Evolutionary conservation across 2,888 invertebrate species (phyloP), one percentile per base, ranked within the genome.

Genomic region (Muschampia plurimacula): DNA sequence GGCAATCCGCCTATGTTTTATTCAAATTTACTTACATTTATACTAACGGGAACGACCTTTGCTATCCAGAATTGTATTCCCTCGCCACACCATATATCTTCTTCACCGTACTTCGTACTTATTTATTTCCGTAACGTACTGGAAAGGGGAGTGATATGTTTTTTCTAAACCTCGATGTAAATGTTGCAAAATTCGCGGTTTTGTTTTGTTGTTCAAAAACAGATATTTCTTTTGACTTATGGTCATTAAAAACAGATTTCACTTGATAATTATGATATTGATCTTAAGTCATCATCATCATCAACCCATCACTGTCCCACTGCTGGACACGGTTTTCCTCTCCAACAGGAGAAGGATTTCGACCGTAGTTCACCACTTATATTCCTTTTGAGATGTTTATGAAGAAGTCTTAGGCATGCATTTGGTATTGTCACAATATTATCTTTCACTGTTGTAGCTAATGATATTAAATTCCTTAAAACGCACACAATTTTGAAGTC

Each of bases 11-110:
- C 81, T 81, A 93, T 94, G 93, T 94, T 93, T 94, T 94, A 94
- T 94, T 94, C 93, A 94, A 94, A 94, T 94, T 94, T 94, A 94
- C 94, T 93, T 93, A 94, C 93, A 93, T 93, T 94, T 92, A 87
- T 90, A 92, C 92, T 93, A 94, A 94, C 92, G 92, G 88, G 86
- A 87, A 89, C 91, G 93, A 94, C 93, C 94, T 93, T 85, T 88
- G 90, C 86, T 87, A 86, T 84, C 84, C 89, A 80, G 90, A 89
- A 91, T 91, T 90, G 93, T 92, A 93, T 92, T 93, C 93, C 93
- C 93, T 87, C 83, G 92, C 87, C 89, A 86, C 87, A 82, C 90
- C 87, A 93, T 94, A 93, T 90, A 93, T 94, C 93, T 94, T 94
- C 92, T 88, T 94, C 94, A 72, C 71, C 28, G 93, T 89, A 86